Evolutionary conservation across 2,113 vertebrate genomes (phyloP).

Genomic region (Pseudonaja textilis): DNA sequence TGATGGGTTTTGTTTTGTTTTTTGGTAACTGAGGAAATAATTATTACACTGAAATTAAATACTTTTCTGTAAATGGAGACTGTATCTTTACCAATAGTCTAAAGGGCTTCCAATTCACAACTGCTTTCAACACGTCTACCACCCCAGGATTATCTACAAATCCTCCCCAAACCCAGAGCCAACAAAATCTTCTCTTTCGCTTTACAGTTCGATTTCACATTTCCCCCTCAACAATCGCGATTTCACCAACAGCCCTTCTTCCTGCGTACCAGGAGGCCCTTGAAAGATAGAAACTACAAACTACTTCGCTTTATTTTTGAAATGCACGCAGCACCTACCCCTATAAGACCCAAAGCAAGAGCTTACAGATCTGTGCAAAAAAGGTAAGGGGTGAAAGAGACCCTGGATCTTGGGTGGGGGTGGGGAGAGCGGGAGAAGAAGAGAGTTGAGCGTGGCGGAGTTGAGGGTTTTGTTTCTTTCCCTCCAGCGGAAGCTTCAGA

Average conservation of each 20-base stretch:
- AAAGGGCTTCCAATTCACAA: neutral
- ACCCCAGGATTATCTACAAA: neutral
- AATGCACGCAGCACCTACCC: neutral
- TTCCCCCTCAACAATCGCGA: neutral
- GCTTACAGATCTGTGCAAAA: neutral
- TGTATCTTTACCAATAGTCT: neutral
- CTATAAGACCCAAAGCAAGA: neutral
- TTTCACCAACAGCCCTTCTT: constrained; percentile 9
- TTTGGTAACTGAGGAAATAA: neutral
- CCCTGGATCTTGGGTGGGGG: neutral
- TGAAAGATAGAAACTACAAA: neutral
- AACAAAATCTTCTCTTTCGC: neutral
- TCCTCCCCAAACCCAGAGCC: neutral
- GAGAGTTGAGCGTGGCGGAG: constrained; percentile 19
- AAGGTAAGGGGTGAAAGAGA: neutral
- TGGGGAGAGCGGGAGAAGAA: neutral
- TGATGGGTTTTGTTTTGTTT: neutral
- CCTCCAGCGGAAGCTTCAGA: constrained; percentile 20
- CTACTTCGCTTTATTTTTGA: neutral
- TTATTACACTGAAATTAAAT: neutral
- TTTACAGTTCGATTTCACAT: neutral
- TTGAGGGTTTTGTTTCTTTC: constrained; percentile 21
- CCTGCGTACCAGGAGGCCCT: constrained; percentile 7
- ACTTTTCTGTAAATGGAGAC: neutral
- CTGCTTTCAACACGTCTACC: neutral